Conservation (phyloP, 2,113 vertebrate genomes). For the Corythoichthys intestinalis region DNA sequence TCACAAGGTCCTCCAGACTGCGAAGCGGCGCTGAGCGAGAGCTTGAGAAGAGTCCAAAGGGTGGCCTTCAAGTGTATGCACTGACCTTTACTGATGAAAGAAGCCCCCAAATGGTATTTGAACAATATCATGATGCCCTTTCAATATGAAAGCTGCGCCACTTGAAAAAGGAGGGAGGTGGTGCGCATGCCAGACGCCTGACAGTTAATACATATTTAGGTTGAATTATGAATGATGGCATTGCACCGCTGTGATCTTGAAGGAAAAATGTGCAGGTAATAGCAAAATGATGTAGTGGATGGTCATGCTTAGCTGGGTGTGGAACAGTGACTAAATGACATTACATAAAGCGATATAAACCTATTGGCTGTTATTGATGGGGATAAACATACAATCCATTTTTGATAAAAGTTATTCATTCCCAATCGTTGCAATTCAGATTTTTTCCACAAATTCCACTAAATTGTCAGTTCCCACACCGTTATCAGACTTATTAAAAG, state of each 20-base stretch:
- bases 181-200: slow-evolving; percentile 4
- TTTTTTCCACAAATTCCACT: too few relatives aligned
- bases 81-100: slow-evolving; percentile 78
- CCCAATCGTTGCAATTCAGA: background rate
- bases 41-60: slow-evolving; percentile 64
- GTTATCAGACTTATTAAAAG: too few relatives aligned
- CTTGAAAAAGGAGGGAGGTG: slow-evolving; percentile 38
- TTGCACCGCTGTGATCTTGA: background rate
- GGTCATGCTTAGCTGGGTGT: background rate
- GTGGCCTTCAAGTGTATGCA: slow-evolving; percentile 71
- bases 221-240: slow-evolving; percentile 7
- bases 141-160: slow-evolving; percentile 73
- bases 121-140: slow-evolving; percentile 77
- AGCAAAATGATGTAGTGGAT: background rate
- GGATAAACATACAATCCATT: too few relatives aligned
- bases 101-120: slow-evolving; percentile 68
- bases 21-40: slow-evolving; percentile 45
- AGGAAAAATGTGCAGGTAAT: background rate
- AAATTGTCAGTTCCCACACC: too few relatives aligned
- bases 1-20: slow-evolving; percentile 55
- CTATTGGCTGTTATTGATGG: too few relatives aligned
- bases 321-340: background rate
- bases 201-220: slow-evolving; percentile 29
- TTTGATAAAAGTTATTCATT: background rate
- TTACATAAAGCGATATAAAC: background rate